phyloP scores from a whole-genome alignment of 2,113 vertebrate species.

The Leuciscus idus region DNA sequence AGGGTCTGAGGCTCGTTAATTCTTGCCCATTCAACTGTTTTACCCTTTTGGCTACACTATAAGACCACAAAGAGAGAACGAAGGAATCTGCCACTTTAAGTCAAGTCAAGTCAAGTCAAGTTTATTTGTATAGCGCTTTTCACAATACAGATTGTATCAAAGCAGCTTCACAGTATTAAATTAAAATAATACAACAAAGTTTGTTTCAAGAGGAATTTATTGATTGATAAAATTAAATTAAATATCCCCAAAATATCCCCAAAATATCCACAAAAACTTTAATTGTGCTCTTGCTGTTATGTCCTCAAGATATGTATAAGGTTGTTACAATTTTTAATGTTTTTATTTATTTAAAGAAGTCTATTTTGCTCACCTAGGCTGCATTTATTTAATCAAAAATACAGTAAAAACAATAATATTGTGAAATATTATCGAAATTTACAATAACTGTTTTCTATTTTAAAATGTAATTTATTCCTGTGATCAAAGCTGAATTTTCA shows the following conservation, averaged over 20 bases:
- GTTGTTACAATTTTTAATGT: too few relatives aligned
- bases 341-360: neutral
- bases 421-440: neutral
- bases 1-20: conserved; percentile 24
- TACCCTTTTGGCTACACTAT: neutral
- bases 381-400: neutral
- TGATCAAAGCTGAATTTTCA: neutral
- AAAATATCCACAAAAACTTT: too few relatives aligned
- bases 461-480: neutral
- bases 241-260: too few relatives aligned
- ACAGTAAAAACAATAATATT: neutral
- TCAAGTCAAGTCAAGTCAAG: too few relatives aligned
- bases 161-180: too few relatives aligned
- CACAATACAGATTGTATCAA: too few relatives aligned
- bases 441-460: neutral
- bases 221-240: too few relatives aligned
- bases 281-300: neutral
- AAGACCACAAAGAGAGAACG: neutral
- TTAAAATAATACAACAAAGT: too few relatives aligned
- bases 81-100: neutral
- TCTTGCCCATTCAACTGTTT: neutral
- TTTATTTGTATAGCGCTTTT: too few relatives aligned
- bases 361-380: neutral
- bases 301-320: neutral
- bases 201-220: too few relatives aligned